Conservation (phyloP, 2,113 vertebrate species). For the Cairina moschata region DNA sequence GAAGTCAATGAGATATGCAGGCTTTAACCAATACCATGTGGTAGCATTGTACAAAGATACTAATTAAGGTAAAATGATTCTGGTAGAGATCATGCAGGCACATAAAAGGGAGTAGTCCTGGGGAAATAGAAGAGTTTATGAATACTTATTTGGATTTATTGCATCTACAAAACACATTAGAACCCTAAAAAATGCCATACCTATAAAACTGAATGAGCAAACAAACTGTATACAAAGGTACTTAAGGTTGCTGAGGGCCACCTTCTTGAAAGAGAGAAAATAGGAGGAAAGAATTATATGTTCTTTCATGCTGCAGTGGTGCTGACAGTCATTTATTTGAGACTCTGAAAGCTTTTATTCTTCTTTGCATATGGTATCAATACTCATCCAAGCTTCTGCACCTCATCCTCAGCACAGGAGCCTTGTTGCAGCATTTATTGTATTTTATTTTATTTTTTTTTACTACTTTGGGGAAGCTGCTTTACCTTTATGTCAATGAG, state of each 20-base stretch:
- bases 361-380: neutral
- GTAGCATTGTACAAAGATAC: neutral
- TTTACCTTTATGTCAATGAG: neutral
- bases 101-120: neutral
- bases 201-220: neutral
- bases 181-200: neutral
- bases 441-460: neutral
- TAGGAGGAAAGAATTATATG: neutral
- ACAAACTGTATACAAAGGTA: neutral
- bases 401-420: neutral
- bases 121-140: neutral
- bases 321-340: neutral
- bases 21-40: neutral
- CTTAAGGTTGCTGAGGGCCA: neutral
- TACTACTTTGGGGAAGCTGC: neutral
- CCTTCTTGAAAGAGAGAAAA: neutral
- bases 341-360: neutral
- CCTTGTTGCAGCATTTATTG: neutral
- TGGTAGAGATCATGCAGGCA: neutral
- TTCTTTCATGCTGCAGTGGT: neutral
- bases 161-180: neutral
- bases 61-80: neutral
- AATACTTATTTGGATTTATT: slow-evolving; percentile 9
- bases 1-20: neutral
- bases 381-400: neutral